These are phyloP conservation scores for Idaea biselata DNA, from an alignment of 2,888 invertebrate species.

Conservation along the genomic window DNA sequence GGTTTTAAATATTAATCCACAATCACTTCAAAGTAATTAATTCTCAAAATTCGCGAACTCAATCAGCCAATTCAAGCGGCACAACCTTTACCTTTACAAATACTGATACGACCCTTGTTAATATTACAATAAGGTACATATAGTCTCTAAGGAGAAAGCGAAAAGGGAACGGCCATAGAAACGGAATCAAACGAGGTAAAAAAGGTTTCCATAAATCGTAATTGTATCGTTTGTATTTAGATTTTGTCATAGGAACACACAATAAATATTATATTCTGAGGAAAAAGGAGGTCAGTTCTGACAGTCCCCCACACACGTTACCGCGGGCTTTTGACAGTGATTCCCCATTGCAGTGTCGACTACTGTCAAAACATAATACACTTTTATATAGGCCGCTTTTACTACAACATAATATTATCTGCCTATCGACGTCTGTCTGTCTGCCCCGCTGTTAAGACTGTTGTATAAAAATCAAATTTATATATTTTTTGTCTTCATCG, in stretches of 20 bases:
- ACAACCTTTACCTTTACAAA: not conserved
- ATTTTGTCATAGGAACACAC: not conserved
- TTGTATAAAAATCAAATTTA: too few species aligned
- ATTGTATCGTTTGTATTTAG: not conserved
- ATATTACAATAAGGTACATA: not conserved
- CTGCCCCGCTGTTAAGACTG: too few species aligned
- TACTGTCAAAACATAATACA: too few species aligned
- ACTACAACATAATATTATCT: too few species aligned
- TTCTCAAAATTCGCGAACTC: not conserved
- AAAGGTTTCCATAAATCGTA: not conserved
- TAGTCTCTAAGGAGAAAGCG: not conserved
- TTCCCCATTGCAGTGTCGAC: too few species aligned
- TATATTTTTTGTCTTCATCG: too few species aligned
- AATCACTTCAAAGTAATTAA: not conserved
- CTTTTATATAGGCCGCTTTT: too few species aligned
- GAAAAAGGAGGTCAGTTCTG: too few species aligned
- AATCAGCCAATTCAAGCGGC: not conserved
- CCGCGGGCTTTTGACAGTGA: too few species aligned
- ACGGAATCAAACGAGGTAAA: not conserved
- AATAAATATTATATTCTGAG: not conserved
- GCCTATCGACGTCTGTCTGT: too few species aligned
- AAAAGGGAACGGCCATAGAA: not conserved
- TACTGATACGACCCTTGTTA: not conserved
- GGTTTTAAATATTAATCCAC: not conserved
- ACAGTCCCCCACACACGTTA: too few species aligned